phyloP scores from a whole-genome alignment of 1,140 invertebrate genomes.

The Drosophila nasuta region DNA sequence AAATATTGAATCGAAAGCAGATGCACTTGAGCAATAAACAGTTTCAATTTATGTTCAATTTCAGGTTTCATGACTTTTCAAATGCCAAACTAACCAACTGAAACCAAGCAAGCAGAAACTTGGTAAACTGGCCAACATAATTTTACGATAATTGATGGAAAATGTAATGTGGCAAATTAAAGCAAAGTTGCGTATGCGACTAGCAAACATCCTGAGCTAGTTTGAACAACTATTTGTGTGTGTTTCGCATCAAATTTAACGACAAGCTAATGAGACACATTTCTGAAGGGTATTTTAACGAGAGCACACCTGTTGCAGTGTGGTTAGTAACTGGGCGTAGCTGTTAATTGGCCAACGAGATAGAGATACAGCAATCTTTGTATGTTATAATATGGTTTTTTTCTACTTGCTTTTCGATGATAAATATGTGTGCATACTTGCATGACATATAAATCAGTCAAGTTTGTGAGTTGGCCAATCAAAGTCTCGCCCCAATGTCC shows the following conservation, averaged over 20 bases:
- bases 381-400: neutral
- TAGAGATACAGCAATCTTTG: constrained; percentile 10
- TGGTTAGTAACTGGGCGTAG: constrained; percentile 57
- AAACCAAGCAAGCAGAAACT: constrained; percentile 12
- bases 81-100: constrained; percentile 16
- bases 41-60: constrained; percentile 18
- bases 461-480: constrained; percentile 65
- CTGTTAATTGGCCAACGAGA: constrained; percentile 58
- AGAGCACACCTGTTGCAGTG: constrained; percentile 49
- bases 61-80: constrained; percentile 17
- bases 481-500: constrained; percentile 60
- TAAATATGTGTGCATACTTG: constrained; percentile 30
- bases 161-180: constrained; percentile 35
- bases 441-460: constrained; percentile 66
- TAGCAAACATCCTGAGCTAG: constrained; percentile 7
- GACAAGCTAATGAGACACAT: neutral
- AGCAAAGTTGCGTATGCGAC: neutral
- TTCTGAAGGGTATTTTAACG: constrained; percentile 12
- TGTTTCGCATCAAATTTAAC: neutral
- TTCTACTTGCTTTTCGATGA: constrained; percentile 1
- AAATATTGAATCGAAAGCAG: neutral
- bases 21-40: constrained; percentile 13
- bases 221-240: neutral
- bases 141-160: constrained; percentile 46
- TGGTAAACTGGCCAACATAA: constrained; percentile 57